phyloP scores from a whole-genome alignment of 2,113 vertebrate genomes.

The Dicentrarchus labrax region DNA sequence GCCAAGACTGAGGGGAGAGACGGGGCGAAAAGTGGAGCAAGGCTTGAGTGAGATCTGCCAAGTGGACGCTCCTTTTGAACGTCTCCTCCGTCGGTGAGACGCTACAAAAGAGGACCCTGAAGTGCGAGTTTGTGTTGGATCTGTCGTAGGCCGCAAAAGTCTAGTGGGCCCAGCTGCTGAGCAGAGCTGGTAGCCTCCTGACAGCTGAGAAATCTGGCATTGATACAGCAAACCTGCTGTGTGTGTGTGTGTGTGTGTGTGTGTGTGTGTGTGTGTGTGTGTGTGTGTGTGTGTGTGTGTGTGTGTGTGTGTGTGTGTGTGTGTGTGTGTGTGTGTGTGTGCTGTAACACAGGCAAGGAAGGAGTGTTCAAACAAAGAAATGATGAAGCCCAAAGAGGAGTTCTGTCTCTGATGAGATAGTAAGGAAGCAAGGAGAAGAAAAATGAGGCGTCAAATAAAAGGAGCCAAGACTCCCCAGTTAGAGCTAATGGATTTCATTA shows the following conservation, averaged over 20 bases:
- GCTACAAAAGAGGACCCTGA: conserved; percentile 55
- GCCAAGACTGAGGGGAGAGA: conserved; percentile 67
- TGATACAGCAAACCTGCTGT: conserved; percentile 22
- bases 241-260: conserved; percentile 30
- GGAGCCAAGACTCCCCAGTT: conserved; percentile 42
- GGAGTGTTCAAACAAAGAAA: conserved; percentile 54
- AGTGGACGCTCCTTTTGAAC: conserved; percentile 64
- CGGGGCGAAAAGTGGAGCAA: conserved; percentile 39
- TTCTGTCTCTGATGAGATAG: conserved; percentile 57
- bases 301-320: conserved; percentile 38
- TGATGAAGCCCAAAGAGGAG: conserved; percentile 68
- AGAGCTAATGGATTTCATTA: conserved; percentile 62
- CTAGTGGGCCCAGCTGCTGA: conserved; percentile 61
- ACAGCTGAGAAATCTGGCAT: conserved; percentile 59
- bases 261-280: conserved; percentile 41
- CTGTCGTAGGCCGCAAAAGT: conserved; percentile 29
- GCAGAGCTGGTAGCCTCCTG: conserved; percentile 62
- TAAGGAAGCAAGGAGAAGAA: conserved; percentile 45
- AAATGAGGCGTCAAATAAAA: conserved; percentile 48
- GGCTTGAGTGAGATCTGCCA: conserved; percentile 64
- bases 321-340: conserved; percentile 31
- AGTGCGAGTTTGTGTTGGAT: conserved; percentile 69
- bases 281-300: conserved; percentile 36
- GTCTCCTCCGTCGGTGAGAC: conserved; percentile 37
- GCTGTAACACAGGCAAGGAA: conserved; percentile 60